Evolutionary conservation across 2,797 vertebrate species (phyloP), one percentile per base, ranked within the genome.

Genomic region (Chiroxiphia lanceolata): DNA sequence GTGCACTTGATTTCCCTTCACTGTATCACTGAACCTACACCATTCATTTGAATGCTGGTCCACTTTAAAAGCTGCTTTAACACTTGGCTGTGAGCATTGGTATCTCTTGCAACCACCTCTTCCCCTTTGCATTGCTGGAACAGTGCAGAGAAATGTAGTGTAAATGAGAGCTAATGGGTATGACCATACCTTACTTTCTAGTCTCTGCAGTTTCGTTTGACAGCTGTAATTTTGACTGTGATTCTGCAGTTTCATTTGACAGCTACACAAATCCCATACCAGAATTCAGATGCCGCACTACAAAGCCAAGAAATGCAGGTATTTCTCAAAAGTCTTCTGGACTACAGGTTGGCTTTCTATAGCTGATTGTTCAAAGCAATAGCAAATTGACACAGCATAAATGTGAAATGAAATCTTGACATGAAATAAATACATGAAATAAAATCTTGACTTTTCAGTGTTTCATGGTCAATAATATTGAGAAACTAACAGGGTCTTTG

Each of bases 41-140:
- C 15, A 19, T 50, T 65, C 2, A 33, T 44, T 18, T 42, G 18
- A 65, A 65, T 13, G n/a, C n/a, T 60, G 22, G 8, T 67, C 36
- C 86, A 22, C 53, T 72, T 65, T 71, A 78, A 78, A 86, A 89
- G 34, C 22, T 86, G n/a, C n/a, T 87, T 61, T 69, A 76, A 79
- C 76, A 59, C 15, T 25, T 77, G 56, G 4, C n/a, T 83, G 50
- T 51, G 40, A 72, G 47, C n/a, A 59, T 0, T 4, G 51, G 12
- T 33, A 63, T 56, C 42, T 68, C 48, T 76, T 89, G 45, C 34
- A 87, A 34, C 5, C 38, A 57, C 3, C 9, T 57, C 20, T 44
- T 76, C n/a, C 22, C 36, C 29, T 75, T 31, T 45, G 26, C 33
- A 50, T 25, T 76, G 50, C 45, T 61, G 47, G 18, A 91, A 69